A percentile compares a stretch with the other conserved stretches of the same genome.
These are phyloP conservation scores for Drosophila borealis DNA, from an alignment of 2,888 invertebrate genomes.

Conservation along the genomic window DNA sequence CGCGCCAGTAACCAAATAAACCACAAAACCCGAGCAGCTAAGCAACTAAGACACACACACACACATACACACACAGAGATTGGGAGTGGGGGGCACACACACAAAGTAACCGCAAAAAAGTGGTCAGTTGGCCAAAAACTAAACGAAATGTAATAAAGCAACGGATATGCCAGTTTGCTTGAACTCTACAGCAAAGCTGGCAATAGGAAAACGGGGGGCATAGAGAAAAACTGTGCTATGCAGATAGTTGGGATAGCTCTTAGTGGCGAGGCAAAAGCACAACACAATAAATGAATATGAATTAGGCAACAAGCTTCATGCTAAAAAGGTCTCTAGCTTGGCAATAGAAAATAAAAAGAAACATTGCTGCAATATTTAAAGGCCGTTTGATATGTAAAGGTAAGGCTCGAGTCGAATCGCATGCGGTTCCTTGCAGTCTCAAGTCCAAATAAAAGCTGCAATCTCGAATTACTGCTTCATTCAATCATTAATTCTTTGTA, in stretches of 20 bases:
- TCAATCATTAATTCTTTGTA: not conserved
- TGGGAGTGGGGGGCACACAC: conserved; percentile 16
- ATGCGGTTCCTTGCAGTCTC: not conserved
- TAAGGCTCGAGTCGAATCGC: not conserved
- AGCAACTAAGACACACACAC: conserved; percentile 52
- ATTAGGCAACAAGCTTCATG: conserved; percentile 56
- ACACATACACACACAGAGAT: not conserved
- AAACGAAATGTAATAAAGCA: conserved; percentile 79
- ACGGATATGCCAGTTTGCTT: conserved; percentile 77
- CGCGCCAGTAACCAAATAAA: conserved; percentile 58
- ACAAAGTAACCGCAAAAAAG: conserved; percentile 76
- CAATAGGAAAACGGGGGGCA: not conserved
- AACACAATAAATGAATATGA: conserved; percentile 77
- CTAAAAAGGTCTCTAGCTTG: conserved; percentile 11
- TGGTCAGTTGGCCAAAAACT: conserved; percentile 80
- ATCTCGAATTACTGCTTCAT: not conserved
- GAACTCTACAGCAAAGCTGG: conserved; percentile 31
- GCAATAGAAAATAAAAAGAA: not conserved
- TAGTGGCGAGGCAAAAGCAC: conserved; percentile 32
- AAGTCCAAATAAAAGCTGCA: not conserved
- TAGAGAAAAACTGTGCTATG: conserved; percentile 27
- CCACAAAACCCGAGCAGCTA: conserved; percentile 55
- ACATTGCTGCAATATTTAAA: conserved; percentile 1
- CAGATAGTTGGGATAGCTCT: conserved; percentile 49
- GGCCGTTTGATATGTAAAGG: not conserved